phyloP scores from a whole-genome alignment of 30 jellyfish, hydroid and myxozoan species.

The Calvadosia cruxmelitensis region DNA sequence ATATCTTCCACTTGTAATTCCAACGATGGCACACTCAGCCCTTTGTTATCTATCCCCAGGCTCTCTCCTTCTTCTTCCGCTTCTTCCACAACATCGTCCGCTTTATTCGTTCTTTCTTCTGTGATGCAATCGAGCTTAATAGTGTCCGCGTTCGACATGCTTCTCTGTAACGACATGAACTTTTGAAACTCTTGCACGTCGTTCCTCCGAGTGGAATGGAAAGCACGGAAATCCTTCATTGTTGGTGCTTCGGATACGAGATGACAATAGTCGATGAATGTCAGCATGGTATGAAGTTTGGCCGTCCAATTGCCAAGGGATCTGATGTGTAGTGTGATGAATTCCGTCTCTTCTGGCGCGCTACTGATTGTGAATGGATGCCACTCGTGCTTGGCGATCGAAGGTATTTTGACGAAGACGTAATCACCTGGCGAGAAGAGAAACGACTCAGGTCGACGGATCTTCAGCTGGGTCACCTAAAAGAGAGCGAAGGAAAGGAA shows the following conservation, averaged over 20 bases:
- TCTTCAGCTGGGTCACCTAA: neutral
- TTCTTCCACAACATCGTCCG: too few relatives aligned
- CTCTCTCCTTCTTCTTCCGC: too few relatives aligned
- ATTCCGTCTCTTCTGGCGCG: neutral
- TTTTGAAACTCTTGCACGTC: neutral
- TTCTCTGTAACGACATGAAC: neutral
- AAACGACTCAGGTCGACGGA: neutral
- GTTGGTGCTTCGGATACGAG: neutral
- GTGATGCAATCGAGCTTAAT: neutral
- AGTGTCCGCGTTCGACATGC: neutral
- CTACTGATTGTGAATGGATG: neutral
- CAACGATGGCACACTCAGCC: too few relatives aligned
- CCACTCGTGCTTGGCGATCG: neutral
- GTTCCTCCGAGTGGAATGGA: neutral
- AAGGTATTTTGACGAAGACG: neutral
- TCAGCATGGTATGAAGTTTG: neutral
- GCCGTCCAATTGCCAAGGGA: conserved; percentile 1
- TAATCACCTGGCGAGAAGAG: neutral
- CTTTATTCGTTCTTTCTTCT: too few relatives aligned
- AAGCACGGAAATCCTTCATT: neutral
- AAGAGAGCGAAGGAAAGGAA: too few relatives aligned
- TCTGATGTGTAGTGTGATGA: neutral
- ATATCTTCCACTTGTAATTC: too few relatives aligned
- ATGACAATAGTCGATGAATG: neutral
- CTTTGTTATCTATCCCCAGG: too few relatives aligned